Percentiles rank a stretch among this genome's conserved stretches.
Evolutionary conservation across 1,140 invertebrate species (phyloP).

Genomic region (Trichonephila inaurata): DNA sequence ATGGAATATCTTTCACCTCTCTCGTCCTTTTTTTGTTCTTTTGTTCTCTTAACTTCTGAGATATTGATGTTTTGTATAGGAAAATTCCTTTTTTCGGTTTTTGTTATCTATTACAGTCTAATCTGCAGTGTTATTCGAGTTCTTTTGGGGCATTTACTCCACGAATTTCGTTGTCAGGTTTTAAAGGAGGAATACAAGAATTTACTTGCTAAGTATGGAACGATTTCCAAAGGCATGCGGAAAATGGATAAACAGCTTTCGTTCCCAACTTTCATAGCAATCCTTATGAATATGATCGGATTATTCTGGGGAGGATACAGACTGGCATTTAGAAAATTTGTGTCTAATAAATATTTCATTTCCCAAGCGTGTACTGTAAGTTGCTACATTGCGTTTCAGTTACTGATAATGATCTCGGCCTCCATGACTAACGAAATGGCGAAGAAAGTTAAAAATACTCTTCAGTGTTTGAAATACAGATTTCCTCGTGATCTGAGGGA

Average conservation of each 20-base stretch:
- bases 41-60: not conserved
- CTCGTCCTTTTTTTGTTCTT: not conserved
- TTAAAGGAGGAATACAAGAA: not conserved
- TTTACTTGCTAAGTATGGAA: not conserved
- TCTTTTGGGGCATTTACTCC: not conserved
- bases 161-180: not conserved
- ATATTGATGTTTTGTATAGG: not conserved
- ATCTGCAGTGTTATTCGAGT: not conserved
- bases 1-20: not conserved
- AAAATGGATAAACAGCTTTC: not conserved
- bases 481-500: no score
- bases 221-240: not conserved
- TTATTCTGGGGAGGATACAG: not conserved
- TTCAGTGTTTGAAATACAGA: no score
- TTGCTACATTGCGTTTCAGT: not conserved
- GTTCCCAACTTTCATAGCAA: not conserved
- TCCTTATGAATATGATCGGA: not conserved
- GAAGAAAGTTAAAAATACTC: no score
- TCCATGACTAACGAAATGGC: no score
- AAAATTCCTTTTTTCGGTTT: no score
- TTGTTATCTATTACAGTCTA: conserved; percentile 4
- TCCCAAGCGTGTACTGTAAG: not conserved
- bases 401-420: not conserved
- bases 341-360: not conserved
- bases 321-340: not conserved